Evolutionary conservation across 2,797 vertebrate genomes (phyloP), one percentile per base, ranked within the genome.

Genomic region (Danio aesculapii): DNA sequence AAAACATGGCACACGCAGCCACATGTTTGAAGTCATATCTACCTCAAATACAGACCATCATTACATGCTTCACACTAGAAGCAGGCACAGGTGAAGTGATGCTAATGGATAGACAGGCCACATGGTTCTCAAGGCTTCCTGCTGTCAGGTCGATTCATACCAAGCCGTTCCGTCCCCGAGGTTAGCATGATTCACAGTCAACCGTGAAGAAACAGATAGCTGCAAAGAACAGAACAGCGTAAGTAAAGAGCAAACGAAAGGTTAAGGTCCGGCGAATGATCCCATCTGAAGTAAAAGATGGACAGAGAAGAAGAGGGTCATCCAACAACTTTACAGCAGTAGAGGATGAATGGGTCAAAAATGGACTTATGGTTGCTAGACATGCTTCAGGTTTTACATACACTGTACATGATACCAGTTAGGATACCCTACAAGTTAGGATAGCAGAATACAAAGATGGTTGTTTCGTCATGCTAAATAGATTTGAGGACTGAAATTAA

Each of bases 131-230:
- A 63, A 64, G 78, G 70, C 11, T n/a, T 72, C 13, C 59, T 43
- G 50, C 59, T 72, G 78, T 73, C 77, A 57, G 59, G 50, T 55
- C 14, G 7, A 46, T 57, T 72, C 69, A 73, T 55, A 63, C 67
- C 47, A 72, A 72, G 59, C 19, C 59, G 47, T 19, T 52, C n/a
- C 9, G 39, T 73, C 59, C 59, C 78, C 16, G 50, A 79, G 74
- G 74, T 76, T 66, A 55, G 67, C 57, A 62, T 46, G 68, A 44
- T 13, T 55, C 47, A 52, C 53, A 79, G 47, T 71, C 57, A 62
- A 66, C 47, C 62, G 49, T 66, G 62, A 76, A 76, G 61, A 66
- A 76, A 76, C 74, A 44, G 49, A 76, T 53, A 52, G n/a, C 77
- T 59, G 64, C 39, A 63, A 9, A 41, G 68, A 76, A 55, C 30